Conservation (phyloP, 2,113 vertebrate species). For the Calidris pygmaea region DNA sequence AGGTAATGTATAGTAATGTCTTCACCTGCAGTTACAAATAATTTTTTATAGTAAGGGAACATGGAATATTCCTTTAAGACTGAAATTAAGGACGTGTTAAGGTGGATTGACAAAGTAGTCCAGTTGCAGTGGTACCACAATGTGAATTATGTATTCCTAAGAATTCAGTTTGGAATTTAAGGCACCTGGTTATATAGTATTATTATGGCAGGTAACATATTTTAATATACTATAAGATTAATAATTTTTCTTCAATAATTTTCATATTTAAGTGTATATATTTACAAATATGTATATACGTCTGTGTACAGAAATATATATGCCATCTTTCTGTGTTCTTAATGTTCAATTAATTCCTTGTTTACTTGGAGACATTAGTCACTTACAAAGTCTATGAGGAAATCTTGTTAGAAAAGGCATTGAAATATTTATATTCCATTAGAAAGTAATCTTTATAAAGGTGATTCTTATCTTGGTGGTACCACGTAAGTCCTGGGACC, state of each 20-base stretch:
- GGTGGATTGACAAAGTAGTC: not conserved
- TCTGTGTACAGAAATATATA: not conserved
- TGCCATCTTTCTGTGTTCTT: not conserved
- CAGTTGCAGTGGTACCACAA: not conserved
- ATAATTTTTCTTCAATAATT: not conserved
- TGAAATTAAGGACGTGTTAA: not conserved
- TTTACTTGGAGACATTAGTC: not conserved
- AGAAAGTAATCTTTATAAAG: not conserved
- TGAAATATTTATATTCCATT: not conserved
- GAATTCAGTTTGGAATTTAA: not conserved
- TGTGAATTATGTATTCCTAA: not conserved
- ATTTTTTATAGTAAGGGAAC: not conserved
- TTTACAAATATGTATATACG: not conserved
- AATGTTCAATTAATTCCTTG: not conserved
- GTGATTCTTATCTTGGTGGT: not conserved
- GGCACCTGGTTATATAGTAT: not conserved
- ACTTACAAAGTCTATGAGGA: not conserved
- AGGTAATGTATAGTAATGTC: not conserved
- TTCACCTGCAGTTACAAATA: not conserved
- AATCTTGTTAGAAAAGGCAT: not conserved
- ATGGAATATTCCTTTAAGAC: not conserved
- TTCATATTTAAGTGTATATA: not conserved
- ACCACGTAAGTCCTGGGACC: not conserved
- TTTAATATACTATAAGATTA: not conserved
- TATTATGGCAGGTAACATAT: not conserved